Evolutionary conservation across 2,113 vertebrate genomes (phyloP).

Genomic region (Leucoraja erinaceus): DNA sequence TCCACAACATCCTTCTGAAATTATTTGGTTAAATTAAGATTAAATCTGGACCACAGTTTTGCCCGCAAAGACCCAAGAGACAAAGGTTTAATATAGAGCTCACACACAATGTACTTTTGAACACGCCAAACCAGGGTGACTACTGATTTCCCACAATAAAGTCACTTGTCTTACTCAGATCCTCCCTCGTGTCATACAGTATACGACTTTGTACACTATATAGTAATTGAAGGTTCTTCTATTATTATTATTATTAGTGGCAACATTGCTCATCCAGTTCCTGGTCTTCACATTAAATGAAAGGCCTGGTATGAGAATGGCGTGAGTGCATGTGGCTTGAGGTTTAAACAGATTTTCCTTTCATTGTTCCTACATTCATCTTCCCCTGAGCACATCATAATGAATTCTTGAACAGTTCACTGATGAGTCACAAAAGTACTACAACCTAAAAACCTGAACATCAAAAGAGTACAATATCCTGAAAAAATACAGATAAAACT

Average conservation of each 20-base stretch:
- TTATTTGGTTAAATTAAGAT: background rate
- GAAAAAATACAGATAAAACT: background rate
- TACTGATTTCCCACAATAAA: background rate
- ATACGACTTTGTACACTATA: too few species aligned
- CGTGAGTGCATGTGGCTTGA: background rate
- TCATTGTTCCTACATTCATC: background rate
- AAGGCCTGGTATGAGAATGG: background rate
- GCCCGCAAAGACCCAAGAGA: background rate
- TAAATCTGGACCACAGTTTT: background rate
- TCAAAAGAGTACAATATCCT: background rate
- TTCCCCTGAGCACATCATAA: background rate
- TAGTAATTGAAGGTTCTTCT: background rate
- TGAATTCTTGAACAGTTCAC: background rate
- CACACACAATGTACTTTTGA: background rate
- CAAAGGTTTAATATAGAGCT: background rate
- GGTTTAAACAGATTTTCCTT: background rate
- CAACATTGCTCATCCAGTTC: background rate
- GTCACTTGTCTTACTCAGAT: conserved; percentile 1
- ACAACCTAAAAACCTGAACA: background rate
- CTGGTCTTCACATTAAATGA: too few species aligned
- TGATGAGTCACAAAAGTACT: background rate
- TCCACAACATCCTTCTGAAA: background rate
- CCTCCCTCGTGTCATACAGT: background rate
- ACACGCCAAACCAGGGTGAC: background rate
- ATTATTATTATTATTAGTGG: background rate